phyloP scores from a whole-genome alignment of 2,888 invertebrate species.

The Schizotus pectinicornis region DNA sequence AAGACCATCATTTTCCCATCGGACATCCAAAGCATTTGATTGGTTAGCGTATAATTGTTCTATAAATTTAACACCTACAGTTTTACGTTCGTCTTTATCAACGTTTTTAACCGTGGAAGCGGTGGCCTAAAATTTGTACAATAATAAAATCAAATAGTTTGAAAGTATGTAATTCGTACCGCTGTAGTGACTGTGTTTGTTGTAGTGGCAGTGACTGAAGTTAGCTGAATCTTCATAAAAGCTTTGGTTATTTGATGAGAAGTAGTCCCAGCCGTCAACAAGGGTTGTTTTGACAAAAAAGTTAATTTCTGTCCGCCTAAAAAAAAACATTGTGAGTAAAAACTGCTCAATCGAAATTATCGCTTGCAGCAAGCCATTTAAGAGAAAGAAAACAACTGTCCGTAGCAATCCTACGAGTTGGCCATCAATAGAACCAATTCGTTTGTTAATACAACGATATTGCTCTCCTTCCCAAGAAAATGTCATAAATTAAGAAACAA shows the following conservation, averaged over 20 bases:
- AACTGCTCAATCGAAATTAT: constrained; percentile 15
- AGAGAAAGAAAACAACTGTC: constrained; percentile 17
- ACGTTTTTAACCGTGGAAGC: constrained; percentile 31
- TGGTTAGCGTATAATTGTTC: constrained; percentile 54
- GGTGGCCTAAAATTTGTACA: constrained; percentile 34
- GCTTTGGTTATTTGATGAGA: constrained; percentile 52
- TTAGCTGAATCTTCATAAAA: constrained; percentile 56
- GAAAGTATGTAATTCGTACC: constrained; percentile 35
- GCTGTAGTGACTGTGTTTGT: constrained; percentile 45
- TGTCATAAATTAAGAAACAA: constrained; percentile 11
- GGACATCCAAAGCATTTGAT: constrained; percentile 52
- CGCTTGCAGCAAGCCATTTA: constrained; percentile 10
- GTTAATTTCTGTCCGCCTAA: constrained; percentile 65
- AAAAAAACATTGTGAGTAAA: constrained; percentile 4
- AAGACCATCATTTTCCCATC: constrained; percentile 44
- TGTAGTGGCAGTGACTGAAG: constrained; percentile 49
- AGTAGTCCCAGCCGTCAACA: constrained; percentile 55
- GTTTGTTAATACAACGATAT: constrained; percentile 29
- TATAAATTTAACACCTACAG: constrained; percentile 53
- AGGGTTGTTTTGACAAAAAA: constrained; percentile 62
- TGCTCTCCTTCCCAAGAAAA: constrained; percentile 32
- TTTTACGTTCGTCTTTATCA: constrained; percentile 40
- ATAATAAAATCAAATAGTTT: constrained; percentile 4
- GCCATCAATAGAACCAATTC: neutral
- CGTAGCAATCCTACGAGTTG: constrained; percentile 30